Base-by-base conservation (phyloP, 2,797 vertebrate genomes). In the Atherinosoma microstoma region DNA sequence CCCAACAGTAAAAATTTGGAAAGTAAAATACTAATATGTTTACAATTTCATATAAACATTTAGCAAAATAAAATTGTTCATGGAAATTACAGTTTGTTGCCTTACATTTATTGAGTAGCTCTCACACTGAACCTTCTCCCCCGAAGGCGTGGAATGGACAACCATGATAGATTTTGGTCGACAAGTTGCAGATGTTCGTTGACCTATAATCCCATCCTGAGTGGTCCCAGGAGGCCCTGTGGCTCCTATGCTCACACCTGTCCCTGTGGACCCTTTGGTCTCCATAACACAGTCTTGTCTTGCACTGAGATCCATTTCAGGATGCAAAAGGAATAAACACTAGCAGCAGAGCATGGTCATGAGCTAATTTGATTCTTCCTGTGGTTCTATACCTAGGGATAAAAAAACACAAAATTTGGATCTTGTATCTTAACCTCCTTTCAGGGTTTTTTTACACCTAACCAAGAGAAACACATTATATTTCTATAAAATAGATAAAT, bases 91-190 rank as follows among this genome's bases (percentile, higher is more conserved):
- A 38, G 4, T 40, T 59, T 36, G 64, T 2, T 7, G 12, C 1
- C 57, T 79, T 76, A 81, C 78, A 65, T 79, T 74, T 74, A 74
- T 64, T 27, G 60, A 3, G 32, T 36, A 78, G 42, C 70, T 76
- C 60, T 79, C 67, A 36, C 34, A 69, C 51, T 73, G 66, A 64
- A 64, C 58, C 18, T 76, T 60, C 18, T 65, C 66, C n/a, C 68
- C 75, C 0, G 18, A 56, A 27, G 66, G 32, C 15, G 63, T 57
- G 20, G 78, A 83, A 59, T 66, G 60, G 16, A 80, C 69, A 27
- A 78, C 72, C 59, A 76, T 67, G 15, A 82, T 30, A n/a, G 73
- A 69, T 69, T 73, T 72, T 2, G 61, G 49, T 10, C 47, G 57
- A 64, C 15, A 38, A 18, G 62, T 45, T 4, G 42, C 22, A 16